phyloP scores from a whole-genome alignment of 2,113 vertebrate species.

The Polyodon spathula region DNA sequence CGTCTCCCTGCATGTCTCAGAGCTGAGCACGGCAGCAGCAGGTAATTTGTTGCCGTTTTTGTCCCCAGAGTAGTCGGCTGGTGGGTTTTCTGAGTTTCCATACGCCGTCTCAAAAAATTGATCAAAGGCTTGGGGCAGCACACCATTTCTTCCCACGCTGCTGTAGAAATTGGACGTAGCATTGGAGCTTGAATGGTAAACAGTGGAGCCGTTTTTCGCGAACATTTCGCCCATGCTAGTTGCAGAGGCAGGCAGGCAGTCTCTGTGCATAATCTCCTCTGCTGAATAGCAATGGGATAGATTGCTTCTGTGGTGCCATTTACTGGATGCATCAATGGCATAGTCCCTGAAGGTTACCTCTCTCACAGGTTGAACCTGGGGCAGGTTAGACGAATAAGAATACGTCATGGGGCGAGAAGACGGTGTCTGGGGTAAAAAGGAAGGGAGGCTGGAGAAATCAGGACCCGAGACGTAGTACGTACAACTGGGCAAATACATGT shows the following conservation, averaged over 20 bases:
- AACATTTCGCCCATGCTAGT: slow-evolving; percentile 80
- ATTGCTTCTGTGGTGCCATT: slow-evolving; percentile 93
- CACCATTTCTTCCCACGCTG: slow-evolving; percentile 85
- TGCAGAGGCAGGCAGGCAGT: slow-evolving; percentile 76
- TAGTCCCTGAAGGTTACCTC: slow-evolving; percentile 98
- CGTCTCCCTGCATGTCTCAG: slow-evolving; percentile 68
- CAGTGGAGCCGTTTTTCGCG: slow-evolving; percentile 75
- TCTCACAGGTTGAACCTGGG: slow-evolving; percentile 94
- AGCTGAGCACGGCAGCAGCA: slow-evolving; percentile 68
- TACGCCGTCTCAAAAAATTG: slow-evolving; percentile 97
- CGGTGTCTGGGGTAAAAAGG: slow-evolving; percentile 94
- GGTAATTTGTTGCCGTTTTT: slow-evolving; percentile 64
- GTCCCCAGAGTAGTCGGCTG: slow-evolving; percentile 66
- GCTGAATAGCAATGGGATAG: slow-evolving; percentile 88
- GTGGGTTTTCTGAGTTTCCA: slow-evolving; percentile 67
- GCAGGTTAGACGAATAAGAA: slow-evolving; percentile 87
- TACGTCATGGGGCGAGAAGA: slow-evolving; percentile 95
- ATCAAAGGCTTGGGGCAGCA: slow-evolving; percentile 93
- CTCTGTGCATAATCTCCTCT: slow-evolving; percentile 92
- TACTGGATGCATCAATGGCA: slow-evolving; percentile 87
- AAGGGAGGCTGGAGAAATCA: slow-evolving; percentile 94
- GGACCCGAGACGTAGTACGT: slow-evolving; percentile 97
- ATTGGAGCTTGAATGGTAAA: slow-evolving; percentile 71
- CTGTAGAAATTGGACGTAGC: slow-evolving; percentile 80
- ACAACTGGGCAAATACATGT: slow-evolving; percentile 98